phyloP scores from a whole-genome alignment of 1,140 invertebrate species.

The Chelonus insularis region DNA sequence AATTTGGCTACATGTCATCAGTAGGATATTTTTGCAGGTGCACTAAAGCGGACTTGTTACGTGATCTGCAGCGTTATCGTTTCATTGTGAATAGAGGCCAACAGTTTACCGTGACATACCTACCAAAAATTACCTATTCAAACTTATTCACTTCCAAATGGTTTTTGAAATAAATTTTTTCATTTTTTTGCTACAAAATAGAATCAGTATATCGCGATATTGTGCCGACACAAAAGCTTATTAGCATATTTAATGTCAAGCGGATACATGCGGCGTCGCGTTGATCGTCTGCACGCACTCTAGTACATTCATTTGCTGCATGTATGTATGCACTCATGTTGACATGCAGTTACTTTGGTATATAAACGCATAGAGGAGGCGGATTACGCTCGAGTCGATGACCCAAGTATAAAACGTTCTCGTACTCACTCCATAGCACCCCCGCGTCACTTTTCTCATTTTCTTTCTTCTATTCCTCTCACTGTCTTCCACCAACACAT shows the following conservation, averaged over 20 bases:
- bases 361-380: constrained; percentile 8
- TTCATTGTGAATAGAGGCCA: too few species aligned
- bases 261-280: constrained; percentile 1
- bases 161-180: too few species aligned
- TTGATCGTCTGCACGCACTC: constrained; percentile 1
- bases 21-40: too few species aligned
- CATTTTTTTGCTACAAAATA: background rate
- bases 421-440: background rate
- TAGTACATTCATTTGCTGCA: background rate
- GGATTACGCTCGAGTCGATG: constrained; percentile 7
- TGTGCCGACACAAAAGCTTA: constrained; percentile 10
- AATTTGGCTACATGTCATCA: too few species aligned
- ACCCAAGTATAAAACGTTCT: constrained; percentile 10
- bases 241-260: constrained; percentile 4
- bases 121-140: too few species aligned
- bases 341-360: background rate
- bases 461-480: background rate
- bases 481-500: too few species aligned
- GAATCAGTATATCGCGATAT: background rate
- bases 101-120: too few species aligned
- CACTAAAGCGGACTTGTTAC: too few species aligned
- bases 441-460: background rate
- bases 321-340: constrained; percentile 6
- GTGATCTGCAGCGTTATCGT: too few species aligned
- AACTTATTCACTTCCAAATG: too few species aligned